Conservation (phyloP, 2,888 invertebrate species). For the Mylabris sibirica region DNA sequence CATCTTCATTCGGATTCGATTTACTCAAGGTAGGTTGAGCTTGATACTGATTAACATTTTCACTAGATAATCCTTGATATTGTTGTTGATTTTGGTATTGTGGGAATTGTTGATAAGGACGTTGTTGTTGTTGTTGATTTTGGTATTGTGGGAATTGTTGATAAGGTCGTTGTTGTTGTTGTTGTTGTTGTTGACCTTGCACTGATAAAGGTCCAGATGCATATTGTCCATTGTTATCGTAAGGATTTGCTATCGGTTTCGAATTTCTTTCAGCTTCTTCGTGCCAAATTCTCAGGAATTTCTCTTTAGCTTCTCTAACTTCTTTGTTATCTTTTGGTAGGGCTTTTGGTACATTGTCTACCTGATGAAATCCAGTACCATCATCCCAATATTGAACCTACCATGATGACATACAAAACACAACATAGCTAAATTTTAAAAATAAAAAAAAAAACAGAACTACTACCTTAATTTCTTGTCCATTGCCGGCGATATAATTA, state of each 20-base stretch:
- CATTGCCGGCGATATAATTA: conserved; percentile 69
- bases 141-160: conserved; percentile 8
- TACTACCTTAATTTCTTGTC: conserved; percentile 68
- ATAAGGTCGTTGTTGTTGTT: conserved; percentile 20
- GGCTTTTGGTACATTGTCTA: conserved; percentile 74
- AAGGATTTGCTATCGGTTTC: conserved; percentile 50
- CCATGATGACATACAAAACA: not conserved
- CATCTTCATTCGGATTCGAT: conserved; percentile 33
- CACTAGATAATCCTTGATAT: conserved; percentile 27
- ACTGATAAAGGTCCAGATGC: conserved; percentile 44
- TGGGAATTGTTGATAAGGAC: conserved; percentile 14
- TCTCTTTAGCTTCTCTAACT: conserved; percentile 73
- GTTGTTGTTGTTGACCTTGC: conserved; percentile 34
- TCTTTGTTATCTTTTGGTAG: conserved; percentile 73
- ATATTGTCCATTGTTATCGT: conserved; percentile 48
- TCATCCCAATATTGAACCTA: conserved; percentile 79
- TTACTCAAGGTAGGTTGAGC: not conserved
- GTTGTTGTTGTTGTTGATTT: conserved; percentile 20
- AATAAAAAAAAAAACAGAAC: not conserved
- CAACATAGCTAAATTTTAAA: not conserved
- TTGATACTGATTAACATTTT: conserved; percentile 17
- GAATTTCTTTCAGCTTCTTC: conserved; percentile 67
- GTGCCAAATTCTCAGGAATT: conserved; percentile 73
- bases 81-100: conserved; percentile 15
- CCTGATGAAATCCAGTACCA: conserved; percentile 79